Evolutionary conservation across 2,113 vertebrate species (phyloP).

Genomic region (Hypomesus transpacificus): DNA sequence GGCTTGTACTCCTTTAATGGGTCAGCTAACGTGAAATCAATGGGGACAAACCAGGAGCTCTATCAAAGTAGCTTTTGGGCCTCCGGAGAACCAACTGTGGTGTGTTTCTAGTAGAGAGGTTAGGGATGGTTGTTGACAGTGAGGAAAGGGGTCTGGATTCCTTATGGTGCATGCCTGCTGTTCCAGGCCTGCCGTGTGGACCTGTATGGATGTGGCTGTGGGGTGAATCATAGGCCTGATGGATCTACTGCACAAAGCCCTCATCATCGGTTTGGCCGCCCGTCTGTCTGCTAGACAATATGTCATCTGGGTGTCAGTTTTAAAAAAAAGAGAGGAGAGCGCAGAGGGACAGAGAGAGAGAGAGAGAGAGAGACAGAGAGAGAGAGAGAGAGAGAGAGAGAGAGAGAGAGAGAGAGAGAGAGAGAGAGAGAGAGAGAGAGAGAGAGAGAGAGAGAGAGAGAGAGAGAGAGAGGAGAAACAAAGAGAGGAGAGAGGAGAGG

Average conservation of each 20-base stretch:
- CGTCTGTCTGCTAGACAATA: conserved; percentile 13
- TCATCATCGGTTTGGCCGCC: conserved; percentile 34
- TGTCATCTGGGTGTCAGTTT: not conserved
- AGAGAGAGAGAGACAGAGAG: not conserved
- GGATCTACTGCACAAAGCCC: conserved; percentile 15
- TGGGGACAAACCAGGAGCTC: conserved; percentile 43
- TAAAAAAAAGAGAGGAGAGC: not conserved
- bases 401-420: not conserved
- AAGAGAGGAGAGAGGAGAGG: no score
- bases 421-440: not conserved
- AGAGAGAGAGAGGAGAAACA: conserved; percentile 1
- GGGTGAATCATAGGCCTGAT: conserved; percentile 15
- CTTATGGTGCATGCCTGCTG: conserved; percentile 2
- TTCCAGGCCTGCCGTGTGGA: conserved; percentile 6
- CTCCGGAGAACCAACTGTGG: not conserved
- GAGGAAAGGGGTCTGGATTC: not conserved
- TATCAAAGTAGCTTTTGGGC: conserved; percentile 18
- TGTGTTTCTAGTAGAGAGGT: not conserved
- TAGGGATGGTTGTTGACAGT: conserved; percentile 10
- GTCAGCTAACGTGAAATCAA: conserved; percentile 64
- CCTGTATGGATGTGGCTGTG: not conserved
- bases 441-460: not conserved
- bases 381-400: not conserved
- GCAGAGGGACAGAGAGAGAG: not conserved
- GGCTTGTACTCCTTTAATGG: conserved; percentile 28